These are phyloP conservation scores for Protophormia terraenovae DNA, from an alignment of 2,888 invertebrate species.

Conservation along the genomic window DNA sequence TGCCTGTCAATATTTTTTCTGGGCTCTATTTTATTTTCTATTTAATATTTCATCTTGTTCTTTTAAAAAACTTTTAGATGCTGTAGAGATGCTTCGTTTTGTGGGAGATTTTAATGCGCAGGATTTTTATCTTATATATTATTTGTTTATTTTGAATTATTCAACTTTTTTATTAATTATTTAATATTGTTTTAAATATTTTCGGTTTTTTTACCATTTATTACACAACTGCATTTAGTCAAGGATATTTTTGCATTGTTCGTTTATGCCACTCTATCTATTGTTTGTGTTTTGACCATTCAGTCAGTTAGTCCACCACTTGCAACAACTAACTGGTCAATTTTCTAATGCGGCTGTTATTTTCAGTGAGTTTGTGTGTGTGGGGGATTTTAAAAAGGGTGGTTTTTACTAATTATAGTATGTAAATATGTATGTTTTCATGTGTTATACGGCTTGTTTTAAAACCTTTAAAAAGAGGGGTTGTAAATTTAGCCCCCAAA, in stretches of 20 bases:
- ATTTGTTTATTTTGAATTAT: slow-evolving; percentile 26
- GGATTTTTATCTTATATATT: slow-evolving; percentile 54
- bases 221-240: slow-evolving; percentile 66
- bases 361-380: too few relatives aligned
- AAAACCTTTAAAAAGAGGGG: neutral
- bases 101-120: slow-evolving; percentile 64
- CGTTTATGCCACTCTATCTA: slow-evolving; percentile 11
- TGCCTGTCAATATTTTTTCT: slow-evolving; percentile 45
- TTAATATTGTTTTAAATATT: slow-evolving; percentile 17
- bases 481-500: neutral
- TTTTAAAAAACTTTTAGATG: too few relatives aligned
- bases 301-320: slow-evolving; percentile 27
- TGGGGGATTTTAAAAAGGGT: slow-evolving; percentile 33
- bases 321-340: slow-evolving; percentile 40
- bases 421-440: neutral
- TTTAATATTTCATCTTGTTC: neutral
- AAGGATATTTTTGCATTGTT: slow-evolving; percentile 65
- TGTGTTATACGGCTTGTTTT: neutral
- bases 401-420: slow-evolving; percentile 4
- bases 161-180: neutral
- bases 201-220: slow-evolving; percentile 9
- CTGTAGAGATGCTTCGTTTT: slow-evolving; percentile 47
- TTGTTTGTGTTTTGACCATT: slow-evolving; percentile 51
- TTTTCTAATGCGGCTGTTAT: slow-evolving; percentile 18
- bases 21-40: neutral